These are phyloP conservation scores for Rhinophrynus dorsalis DNA, from an alignment of 2,797 vertebrate species.

Conservation along the genomic window DNA sequence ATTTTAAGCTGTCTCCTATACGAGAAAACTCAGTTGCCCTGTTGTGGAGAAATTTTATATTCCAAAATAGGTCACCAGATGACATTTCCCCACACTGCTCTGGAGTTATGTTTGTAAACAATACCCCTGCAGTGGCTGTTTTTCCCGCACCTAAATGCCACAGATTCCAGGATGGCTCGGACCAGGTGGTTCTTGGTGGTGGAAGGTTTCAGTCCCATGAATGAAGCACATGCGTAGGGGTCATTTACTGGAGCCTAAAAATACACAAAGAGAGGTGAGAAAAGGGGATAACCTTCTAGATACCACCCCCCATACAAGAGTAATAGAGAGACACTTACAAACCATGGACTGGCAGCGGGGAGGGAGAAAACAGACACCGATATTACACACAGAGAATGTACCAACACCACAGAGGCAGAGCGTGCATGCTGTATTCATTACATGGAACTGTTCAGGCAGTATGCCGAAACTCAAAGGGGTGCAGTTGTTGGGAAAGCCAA, in stretches of 20 bases:
- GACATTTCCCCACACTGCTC: no score
- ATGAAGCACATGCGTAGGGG: conserved; percentile 85
- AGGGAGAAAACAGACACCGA: conserved; percentile 45
- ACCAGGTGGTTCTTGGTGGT: conserved; percentile 88
- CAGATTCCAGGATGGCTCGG: conserved; percentile 89
- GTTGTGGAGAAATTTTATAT: no score
- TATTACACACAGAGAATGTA: conserved; percentile 21
- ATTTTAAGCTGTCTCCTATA: no score
- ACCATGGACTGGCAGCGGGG: conserved; percentile 58
- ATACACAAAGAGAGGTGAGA: conserved; percentile 3
- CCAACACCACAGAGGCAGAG: no score
- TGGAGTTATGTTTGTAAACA: no score
- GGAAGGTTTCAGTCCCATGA: conserved; percentile 90
- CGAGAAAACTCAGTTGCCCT: no score
- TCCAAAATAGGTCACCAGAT: no score
- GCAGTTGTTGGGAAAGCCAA: no score
- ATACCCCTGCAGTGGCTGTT: no score
- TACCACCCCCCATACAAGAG: conserved; percentile 41
- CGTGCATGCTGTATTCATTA: no score
- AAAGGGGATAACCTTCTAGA: not conserved
- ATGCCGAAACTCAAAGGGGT: no score
- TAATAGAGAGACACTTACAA: conserved; percentile 59
- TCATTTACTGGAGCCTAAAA: conserved; percentile 86
- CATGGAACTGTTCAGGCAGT: no score
- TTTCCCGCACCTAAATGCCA: conserved; percentile 83